Evolutionary conservation across 92 coral and sea anemone genomes (phyloP), one percentile per base, ranked within the genome.

Genomic region (Isaurus tuberculatus): DNA sequence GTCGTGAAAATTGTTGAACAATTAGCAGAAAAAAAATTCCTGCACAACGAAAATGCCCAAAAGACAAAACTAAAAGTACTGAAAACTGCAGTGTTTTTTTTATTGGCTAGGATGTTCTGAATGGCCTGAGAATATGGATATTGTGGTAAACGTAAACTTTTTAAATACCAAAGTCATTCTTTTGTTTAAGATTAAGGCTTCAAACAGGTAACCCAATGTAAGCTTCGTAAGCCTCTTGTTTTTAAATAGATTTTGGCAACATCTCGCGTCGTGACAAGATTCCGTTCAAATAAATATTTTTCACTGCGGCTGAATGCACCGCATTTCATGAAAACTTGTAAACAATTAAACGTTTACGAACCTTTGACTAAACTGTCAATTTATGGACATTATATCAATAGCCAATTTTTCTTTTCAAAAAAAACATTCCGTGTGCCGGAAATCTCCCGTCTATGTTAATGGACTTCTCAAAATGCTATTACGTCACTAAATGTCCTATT

Each of bases 161-260:
- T 30, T 67, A 34, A 65, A 27, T 65, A 65, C 20, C 70, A 65
- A 65, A 28, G 70, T 65, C 70, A 65, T 65, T 65, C 70, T 65
- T 65, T 28, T 65, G 70, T 65, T 65, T 65, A 65, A 65, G 70
- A 65, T 65, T 25, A 67, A 30, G 72, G n/a, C 72, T 67, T 67
- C 25, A 67, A 67, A 28, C 67, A 61, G 67, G 1, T 31, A 61
- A 61, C 67, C 67, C 67, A 61, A 27, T 61, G 30, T 17, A 61
- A 31, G 16, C 67, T 61, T 61, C 32, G 32, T 61, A 61, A 23
- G 25, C 67, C 67, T 61, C 67, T 53, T 53, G 61, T 53, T 53
- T 53, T 16, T 53, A 46, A 46, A 8, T 46, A 46, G 53, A 46
- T 46, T 46, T 46, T 11, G 53, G 53, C 53, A 46, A 46, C 53